Conservation (phyloP, 2,888 invertebrate genomes). For the Hipparchia sbordonii region DNA sequence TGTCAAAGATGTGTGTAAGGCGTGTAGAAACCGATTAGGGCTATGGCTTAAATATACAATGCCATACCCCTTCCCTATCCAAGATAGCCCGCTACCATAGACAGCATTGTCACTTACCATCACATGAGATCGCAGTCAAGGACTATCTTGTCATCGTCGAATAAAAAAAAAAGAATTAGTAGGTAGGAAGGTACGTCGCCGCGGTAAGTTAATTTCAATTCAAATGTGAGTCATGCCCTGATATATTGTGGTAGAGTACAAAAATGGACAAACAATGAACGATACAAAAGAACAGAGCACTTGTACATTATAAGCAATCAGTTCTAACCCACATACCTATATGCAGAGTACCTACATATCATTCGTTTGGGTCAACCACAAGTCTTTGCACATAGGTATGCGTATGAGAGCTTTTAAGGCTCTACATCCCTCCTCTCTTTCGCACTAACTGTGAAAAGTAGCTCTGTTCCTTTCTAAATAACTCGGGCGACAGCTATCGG, state of each 20-base stretch:
- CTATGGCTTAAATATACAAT: too few species aligned
- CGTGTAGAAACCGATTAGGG: too few species aligned
- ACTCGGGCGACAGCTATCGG: constrained; percentile 66
- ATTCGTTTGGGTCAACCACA: constrained; percentile 35
- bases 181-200: too few species aligned
- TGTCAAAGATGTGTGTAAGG: too few species aligned
- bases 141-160: too few species aligned
- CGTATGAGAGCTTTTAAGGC: constrained; percentile 48
- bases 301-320: constrained; percentile 35
- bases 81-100: too few species aligned
- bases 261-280: constrained; percentile 34
- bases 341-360: constrained; percentile 33
- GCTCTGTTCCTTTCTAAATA: constrained; percentile 48
- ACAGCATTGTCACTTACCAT: too few species aligned
- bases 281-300: constrained; percentile 30
- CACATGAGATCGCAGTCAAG: too few species aligned
- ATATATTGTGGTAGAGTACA: constrained; percentile 19
- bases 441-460: constrained; percentile 30
- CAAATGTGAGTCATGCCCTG: constrained; percentile 24
- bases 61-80: too few species aligned
- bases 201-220: not conserved
- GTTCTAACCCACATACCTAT: constrained; percentile 30
- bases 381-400: constrained; percentile 34
- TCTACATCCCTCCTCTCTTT: constrained; percentile 37
- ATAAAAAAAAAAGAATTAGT: too few species aligned